phyloP scores from a whole-genome alignment of 1,140 invertebrate genomes.

The Rhyzopertha dominica region DNA sequence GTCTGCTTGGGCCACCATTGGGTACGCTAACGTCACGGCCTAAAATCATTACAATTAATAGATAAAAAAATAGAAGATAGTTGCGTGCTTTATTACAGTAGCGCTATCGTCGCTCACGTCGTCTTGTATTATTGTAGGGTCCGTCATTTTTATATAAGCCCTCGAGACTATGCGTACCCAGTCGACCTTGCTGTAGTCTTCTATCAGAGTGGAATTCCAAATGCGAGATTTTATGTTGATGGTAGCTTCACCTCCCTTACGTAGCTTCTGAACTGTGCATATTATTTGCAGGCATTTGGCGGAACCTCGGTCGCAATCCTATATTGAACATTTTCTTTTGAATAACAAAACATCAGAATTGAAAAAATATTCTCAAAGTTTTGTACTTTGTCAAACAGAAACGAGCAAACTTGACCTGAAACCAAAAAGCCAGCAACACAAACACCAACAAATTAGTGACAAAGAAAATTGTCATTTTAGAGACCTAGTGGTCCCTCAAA shows the following conservation, averaged over 20 bases:
- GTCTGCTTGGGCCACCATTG: slow-evolving; percentile 62
- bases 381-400: no score
- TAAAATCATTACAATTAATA: slow-evolving; percentile 41
- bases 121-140: slow-evolving; percentile 68
- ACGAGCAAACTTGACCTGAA: not conserved
- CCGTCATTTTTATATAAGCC: slow-evolving; percentile 67
- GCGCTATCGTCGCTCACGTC: slow-evolving; percentile 56
- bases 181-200: slow-evolving; percentile 82
- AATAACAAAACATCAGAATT: slow-evolving; percentile 32
- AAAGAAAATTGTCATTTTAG: not conserved
- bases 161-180: slow-evolving; percentile 74
- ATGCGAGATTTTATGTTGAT: slow-evolving; percentile 76
- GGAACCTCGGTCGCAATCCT: slow-evolving; percentile 74
- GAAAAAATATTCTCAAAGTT: no score
- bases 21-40: slow-evolving; percentile 77
- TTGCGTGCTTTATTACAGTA: slow-evolving; percentile 20
- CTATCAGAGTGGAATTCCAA: slow-evolving; percentile 86
- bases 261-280: slow-evolving; percentile 73
- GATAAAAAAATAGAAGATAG: slow-evolving; percentile 14
- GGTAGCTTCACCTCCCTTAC: slow-evolving; percentile 65
- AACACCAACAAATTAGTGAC: not conserved
- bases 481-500: not conserved
- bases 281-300: slow-evolving; percentile 82
- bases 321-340: no score
- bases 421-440: not conserved